Evolutionary conservation across 2,797 vertebrate genomes (phyloP).

Genomic region (Buceros bicornis): DNA sequence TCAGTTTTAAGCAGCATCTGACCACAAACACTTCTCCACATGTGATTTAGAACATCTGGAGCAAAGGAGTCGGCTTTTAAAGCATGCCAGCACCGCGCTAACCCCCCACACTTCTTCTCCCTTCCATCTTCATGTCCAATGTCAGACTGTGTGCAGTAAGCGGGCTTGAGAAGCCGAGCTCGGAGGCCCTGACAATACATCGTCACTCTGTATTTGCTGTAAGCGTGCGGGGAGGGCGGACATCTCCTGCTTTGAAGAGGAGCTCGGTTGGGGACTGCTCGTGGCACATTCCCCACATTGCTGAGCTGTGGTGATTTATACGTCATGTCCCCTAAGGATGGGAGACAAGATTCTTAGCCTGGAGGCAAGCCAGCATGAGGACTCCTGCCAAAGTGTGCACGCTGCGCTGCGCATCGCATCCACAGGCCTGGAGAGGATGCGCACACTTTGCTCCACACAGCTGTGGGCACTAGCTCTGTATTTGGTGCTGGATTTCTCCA

Average conservation of each 20-base stretch:
- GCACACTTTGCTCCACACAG: background rate
- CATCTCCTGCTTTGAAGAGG: background rate
- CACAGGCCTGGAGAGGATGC: background rate
- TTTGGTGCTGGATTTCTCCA: fast-evolving
- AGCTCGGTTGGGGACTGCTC: background rate
- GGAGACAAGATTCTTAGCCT: background rate
- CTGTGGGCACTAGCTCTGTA: background rate
- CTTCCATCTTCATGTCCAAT: background rate
- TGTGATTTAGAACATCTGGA: conserved; percentile 95
- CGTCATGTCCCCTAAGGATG: background rate
- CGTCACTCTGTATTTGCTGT: fast-evolving
- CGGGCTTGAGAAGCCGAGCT: fast-evolving
- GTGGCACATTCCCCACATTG: background rate
- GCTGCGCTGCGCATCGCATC: background rate
- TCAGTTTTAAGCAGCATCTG: conserved; percentile 89
- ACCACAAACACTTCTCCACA: conserved; percentile 89
- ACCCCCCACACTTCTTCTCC: background rate
- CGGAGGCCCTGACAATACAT: background rate
- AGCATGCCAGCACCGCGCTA: background rate
- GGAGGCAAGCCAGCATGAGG: background rate
- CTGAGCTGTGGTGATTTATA: background rate
- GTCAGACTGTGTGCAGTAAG: background rate
- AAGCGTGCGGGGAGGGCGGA: fast-evolving
- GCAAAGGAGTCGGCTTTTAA: background rate
- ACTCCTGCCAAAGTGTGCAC: background rate